A percentile compares a stretch with the other conserved stretches of the same genome.
phyloP scores from a whole-genome alignment of 2,113 vertebrate species.

The Sorex araneus region DNA sequence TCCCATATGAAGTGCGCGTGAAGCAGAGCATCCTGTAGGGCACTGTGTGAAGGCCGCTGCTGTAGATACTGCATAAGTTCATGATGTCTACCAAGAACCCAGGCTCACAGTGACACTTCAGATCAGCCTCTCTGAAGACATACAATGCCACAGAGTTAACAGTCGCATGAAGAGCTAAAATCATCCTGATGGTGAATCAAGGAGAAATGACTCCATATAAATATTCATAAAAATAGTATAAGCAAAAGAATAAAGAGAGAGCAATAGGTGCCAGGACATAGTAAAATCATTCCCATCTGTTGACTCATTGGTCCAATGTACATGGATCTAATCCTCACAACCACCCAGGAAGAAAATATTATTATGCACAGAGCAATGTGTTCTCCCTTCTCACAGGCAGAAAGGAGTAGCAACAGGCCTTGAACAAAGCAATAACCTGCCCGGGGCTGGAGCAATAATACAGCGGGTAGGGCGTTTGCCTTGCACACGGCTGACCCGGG shows the following conservation, averaged over 20 bases:
- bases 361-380: not conserved
- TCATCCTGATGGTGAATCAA: not conserved
- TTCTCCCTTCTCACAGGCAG: not conserved
- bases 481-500: too few species aligned
- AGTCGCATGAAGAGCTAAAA: not conserved
- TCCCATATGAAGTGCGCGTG: not conserved
- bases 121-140: not conserved
- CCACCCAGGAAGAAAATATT: not conserved
- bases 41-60: not conserved
- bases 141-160: not conserved
- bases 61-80: not conserved
- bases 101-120: not conserved
- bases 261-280: not conserved
- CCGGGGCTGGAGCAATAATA: too few species aligned
- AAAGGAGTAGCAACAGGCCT: not conserved
- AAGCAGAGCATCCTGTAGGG: not conserved
- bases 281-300: not conserved
- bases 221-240: not conserved
- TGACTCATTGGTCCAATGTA: not conserved
- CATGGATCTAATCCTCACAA: not conserved
- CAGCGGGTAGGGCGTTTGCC: too few species aligned
- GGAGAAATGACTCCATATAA: not conserved
- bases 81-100: not conserved
- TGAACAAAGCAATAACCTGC: not conserved
- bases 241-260: not conserved